Evolutionary conservation across 2,113 vertebrate genomes (phyloP).

Genomic region (Dinomys branickii): DNA sequence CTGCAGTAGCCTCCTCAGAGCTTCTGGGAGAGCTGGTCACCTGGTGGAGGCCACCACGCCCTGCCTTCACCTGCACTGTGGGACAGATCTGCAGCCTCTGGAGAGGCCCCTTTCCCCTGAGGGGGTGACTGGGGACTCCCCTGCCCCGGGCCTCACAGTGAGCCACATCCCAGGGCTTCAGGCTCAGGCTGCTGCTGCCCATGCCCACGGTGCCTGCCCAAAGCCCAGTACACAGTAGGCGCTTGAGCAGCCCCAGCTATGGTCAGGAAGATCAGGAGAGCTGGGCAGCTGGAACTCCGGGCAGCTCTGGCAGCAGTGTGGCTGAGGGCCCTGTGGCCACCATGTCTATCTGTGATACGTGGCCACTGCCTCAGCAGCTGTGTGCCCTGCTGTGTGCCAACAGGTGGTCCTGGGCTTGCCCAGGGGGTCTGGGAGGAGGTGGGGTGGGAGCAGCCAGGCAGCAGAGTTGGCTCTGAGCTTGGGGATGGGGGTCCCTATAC

Average conservation of each 20-base stretch:
- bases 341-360: no score
- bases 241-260: neutral
- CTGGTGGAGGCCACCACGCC: neutral
- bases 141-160: rapidly evolving
- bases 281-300: no score
- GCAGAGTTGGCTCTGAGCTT: neutral
- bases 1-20: rapidly evolving
- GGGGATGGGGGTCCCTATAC: neutral
- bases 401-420: no score
- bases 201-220: neutral
- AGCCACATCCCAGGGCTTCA: no score
- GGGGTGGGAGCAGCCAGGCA: no score
- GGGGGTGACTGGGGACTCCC: rapidly evolving
- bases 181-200: neutral
- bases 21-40: rapidly evolving
- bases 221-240: neutral
- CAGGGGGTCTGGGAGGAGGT: neutral
- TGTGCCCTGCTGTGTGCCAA: neutral
- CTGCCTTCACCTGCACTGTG: rapidly evolving
- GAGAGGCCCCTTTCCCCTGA: rapidly evolving
- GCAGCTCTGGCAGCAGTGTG: neutral
- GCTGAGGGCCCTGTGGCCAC: no score
- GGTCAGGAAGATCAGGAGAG: neutral
- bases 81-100: no score
- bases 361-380: neutral